These are phyloP conservation scores for Antheraea yamamai DNA, from an alignment of 2,888 invertebrate species.

Conservation along the genomic window DNA sequence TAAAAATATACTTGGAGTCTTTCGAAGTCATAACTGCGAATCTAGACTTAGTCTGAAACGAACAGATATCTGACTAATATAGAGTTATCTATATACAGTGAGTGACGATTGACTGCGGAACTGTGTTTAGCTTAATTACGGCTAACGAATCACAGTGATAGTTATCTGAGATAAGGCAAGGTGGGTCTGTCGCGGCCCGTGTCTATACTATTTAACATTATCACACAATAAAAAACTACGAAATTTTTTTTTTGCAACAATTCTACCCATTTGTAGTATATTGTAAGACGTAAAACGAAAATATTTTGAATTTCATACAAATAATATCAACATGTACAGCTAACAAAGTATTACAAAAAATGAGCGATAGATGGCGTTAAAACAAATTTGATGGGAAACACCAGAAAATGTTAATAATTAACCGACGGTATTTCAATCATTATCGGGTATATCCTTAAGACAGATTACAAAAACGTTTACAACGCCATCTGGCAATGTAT, in stretches of 20 bases:
- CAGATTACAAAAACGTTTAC: background rate
- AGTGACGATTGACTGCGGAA: slow-evolving; percentile 1
- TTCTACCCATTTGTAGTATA: no score
- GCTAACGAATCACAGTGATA: slow-evolving; percentile 78
- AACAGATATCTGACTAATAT: background rate
- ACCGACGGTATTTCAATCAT: background rate
- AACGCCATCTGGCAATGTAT: background rate
- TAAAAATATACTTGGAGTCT: background rate
- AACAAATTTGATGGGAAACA: no score
- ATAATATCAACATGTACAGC: no score
- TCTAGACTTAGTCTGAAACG: slow-evolving; percentile 1
- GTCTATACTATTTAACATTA: slow-evolving; percentile 2
- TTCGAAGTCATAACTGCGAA: background rate
- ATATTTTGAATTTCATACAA: no score
- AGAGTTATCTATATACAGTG: background rate
- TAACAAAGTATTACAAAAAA: no score
- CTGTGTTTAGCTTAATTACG: slow-evolving; percentile 51
- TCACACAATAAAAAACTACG: slow-evolving; percentile 22
- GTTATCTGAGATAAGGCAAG: slow-evolving; percentile 78
- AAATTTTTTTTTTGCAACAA: background rate
- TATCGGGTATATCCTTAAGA: background rate
- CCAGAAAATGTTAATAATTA: background rate
- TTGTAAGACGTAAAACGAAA: no score
- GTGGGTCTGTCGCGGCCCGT: slow-evolving; percentile 59
- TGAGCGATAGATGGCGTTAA: no score